Evolutionary conservation across 1,140 invertebrate genomes (phyloP).

Genomic region (Diabrotica undecimpunctata): DNA sequence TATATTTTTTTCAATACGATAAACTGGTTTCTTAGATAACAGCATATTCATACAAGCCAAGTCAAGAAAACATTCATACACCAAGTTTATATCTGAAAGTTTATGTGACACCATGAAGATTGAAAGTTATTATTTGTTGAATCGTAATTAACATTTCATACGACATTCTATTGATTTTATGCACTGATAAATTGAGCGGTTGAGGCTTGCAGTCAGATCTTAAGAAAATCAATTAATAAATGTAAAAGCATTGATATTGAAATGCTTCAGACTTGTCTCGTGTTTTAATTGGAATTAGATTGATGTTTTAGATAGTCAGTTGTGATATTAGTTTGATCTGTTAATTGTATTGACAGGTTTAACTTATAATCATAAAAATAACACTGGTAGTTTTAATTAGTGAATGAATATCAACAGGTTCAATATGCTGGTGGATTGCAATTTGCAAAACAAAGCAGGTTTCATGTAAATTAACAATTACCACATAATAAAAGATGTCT

Average conservation of each 20-base stretch:
- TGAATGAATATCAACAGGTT: no score
- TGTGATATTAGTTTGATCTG: neutral
- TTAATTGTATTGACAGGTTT: neutral
- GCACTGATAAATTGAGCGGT: neutral
- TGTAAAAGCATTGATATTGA: constrained; percentile 40
- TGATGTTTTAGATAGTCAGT: constrained; percentile 13
- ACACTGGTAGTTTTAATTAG: no score
- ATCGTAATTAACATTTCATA: neutral
- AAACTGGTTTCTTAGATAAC: no score
- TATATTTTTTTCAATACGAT: no score
- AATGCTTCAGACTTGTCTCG: constrained; percentile 40
- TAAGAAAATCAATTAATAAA: constrained; percentile 36
- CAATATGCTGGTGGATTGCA: no score
- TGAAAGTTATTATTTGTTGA: constrained; percentile 1
- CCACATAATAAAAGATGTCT: no score
- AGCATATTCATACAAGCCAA: no score
- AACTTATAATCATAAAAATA: neutral
- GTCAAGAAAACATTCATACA: no score
- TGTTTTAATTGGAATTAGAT: constrained; percentile 40
- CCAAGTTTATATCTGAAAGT: no score
- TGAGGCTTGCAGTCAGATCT: constrained; percentile 19
- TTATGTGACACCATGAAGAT: neutral
- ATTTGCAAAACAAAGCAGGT: no score
- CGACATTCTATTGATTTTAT: constrained; percentile 1
- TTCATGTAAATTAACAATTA: no score